These are phyloP conservation scores for Agrotis clavis DNA, from an alignment of 2,888 invertebrate species.

Conservation along the genomic window DNA sequence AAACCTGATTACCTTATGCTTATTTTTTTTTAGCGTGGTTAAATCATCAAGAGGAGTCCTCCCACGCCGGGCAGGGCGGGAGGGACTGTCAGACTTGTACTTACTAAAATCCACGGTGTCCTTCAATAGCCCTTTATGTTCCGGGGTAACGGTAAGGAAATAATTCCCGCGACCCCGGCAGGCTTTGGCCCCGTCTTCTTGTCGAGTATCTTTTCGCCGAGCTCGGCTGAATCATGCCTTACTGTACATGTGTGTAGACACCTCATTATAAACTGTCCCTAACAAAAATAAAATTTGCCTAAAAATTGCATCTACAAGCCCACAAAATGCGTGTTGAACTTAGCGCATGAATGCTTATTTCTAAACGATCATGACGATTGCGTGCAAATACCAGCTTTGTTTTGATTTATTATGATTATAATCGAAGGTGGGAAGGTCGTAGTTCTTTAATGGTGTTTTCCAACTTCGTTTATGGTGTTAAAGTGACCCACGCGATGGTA, in stretches of 20 bases:
- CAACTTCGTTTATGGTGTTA: constrained; percentile 39
- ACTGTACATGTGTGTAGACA: background rate
- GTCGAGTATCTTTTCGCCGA: too few relatives aligned
- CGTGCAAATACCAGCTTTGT: constrained; percentile 59
- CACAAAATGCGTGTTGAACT: constrained; percentile 32
- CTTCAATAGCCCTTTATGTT: too few relatives aligned
- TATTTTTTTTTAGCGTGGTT: too few relatives aligned
- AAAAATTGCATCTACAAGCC: background rate
- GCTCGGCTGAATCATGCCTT: too few relatives aligned
- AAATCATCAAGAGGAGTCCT: too few relatives aligned
- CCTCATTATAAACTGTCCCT: background rate
- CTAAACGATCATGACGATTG: constrained; percentile 48
- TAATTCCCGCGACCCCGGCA: too few relatives aligned
- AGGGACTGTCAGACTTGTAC: too few relatives aligned
- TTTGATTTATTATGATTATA: constrained; percentile 64
- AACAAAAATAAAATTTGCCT: background rate
- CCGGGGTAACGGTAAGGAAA: too few relatives aligned
- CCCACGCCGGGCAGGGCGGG: too few relatives aligned
- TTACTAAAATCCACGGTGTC: too few relatives aligned
- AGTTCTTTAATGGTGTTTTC: constrained; percentile 55
- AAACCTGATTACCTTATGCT: too few relatives aligned
- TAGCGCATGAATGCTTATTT: constrained; percentile 18
- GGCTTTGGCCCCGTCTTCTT: too few relatives aligned
- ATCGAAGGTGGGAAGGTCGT: constrained; percentile 56
- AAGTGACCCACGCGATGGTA: constrained; percentile 23